Conservation (phyloP, 2,113 vertebrate genomes). For the Syngnathus scovelli region DNA sequence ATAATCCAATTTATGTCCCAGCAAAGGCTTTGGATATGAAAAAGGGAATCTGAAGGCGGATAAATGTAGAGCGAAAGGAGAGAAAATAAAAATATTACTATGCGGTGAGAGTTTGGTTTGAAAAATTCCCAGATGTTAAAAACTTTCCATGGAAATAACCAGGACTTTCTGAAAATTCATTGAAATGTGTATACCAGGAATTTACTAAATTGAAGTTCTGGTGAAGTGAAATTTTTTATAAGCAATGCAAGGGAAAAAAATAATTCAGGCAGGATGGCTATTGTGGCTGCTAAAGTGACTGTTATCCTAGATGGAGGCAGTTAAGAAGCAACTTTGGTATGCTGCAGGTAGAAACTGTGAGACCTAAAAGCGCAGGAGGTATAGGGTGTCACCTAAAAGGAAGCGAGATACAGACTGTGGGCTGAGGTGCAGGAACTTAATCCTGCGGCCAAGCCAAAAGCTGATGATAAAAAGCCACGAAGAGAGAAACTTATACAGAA, state of each 20-base stretch:
- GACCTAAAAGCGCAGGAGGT: constrained; percentile 53
- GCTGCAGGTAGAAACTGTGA: constrained; percentile 48
- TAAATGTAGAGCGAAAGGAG: constrained; percentile 14
- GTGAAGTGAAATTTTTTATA: no score
- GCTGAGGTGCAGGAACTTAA: constrained; percentile 58
- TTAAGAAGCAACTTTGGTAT: constrained; percentile 31
- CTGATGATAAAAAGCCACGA: constrained; percentile 54
- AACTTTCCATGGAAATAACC: background rate
- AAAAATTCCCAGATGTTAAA: background rate
- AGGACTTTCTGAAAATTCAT: background rate
- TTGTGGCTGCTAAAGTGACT: constrained; percentile 18
- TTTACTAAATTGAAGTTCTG: background rate
- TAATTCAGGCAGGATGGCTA: constrained; percentile 15
- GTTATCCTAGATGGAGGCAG: constrained; percentile 16
- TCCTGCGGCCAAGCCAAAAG: constrained; percentile 41
- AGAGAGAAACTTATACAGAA: constrained; percentile 24
- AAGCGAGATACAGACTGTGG: constrained; percentile 30
- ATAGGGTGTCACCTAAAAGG: constrained; percentile 58
- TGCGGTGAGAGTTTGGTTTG: constrained; percentile 22
- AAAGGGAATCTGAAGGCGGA: constrained; percentile 42
- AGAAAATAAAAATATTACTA: constrained; percentile 17
- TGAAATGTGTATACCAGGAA: background rate
- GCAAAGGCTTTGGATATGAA: constrained; percentile 38
- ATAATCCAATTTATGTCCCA: constrained; percentile 54
- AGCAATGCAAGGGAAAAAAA: no score